Percentiles rank a stretch among this genome's conserved stretches.
phyloP scores from a whole-genome alignment of 2,797 vertebrate genomes.

The Pantherophis vulpinus region DNA sequence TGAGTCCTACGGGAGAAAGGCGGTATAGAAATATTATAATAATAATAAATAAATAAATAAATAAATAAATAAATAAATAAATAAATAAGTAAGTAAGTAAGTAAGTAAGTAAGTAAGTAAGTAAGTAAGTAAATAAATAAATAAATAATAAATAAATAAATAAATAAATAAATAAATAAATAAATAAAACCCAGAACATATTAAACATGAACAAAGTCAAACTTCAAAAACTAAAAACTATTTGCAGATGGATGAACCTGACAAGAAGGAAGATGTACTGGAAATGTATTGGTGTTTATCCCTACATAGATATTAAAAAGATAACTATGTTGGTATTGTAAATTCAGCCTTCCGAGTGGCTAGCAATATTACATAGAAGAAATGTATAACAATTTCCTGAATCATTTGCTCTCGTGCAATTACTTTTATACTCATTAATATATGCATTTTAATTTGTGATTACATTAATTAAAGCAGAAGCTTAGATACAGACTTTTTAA shows the following conservation, averaged over 20 bases:
- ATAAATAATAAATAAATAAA: too few species aligned
- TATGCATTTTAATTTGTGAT: neutral
- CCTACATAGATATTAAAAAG: neutral
- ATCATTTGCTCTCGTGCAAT: neutral
- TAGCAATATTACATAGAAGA: neutral
- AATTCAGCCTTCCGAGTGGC: neutral
- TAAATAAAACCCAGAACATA: neutral
- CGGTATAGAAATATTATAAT: too few species aligned
- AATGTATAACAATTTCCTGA: neutral
- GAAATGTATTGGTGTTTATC: neutral
- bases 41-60: too few species aligned
- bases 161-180: too few species aligned
- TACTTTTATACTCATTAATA: neutral
- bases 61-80: too few species aligned
- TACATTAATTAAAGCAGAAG: neutral
- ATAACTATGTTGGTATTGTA: neutral
- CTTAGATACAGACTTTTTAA: neutral
- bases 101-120: too few species aligned
- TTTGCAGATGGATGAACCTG: neutral
- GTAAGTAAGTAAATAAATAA: too few species aligned
- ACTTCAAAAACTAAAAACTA: neutral
- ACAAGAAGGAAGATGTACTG: neutral
- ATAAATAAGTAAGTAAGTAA: too few species aligned
- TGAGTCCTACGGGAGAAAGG: too few species aligned
- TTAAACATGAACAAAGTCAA: neutral